Base-by-base conservation (phyloP, 2,797 vertebrate genomes). In the Garrulus glandarius region DNA sequence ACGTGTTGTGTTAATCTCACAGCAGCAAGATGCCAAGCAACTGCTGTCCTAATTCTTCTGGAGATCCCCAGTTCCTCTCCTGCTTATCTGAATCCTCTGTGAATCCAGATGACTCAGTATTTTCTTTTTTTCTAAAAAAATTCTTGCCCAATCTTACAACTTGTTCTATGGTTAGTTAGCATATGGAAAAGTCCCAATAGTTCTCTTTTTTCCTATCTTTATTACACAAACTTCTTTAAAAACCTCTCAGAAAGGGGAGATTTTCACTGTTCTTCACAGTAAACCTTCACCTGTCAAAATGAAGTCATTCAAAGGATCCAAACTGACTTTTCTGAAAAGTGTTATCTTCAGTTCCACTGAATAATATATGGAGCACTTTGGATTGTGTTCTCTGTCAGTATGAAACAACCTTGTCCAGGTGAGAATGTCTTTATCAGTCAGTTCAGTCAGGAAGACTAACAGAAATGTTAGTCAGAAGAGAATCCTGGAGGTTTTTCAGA, bases 1-100 rank as follows among this genome's bases (percentile, higher is more conserved):
- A 36, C 0, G 0, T 23, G 8, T 14, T 46, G 6, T 50, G 20
- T 68, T 82, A 64, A 44, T 44, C 43, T 56, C 4, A 1, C 6
- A 39, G 41, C 10, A 87, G 37, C 41, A 69, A 52, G 22, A 36
- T 9, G 4, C 9, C 26, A 41, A 75, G 15, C 12, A 84, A 36
- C 10, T 20, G 19, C 29, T 86, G 10, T 44, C 21, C 32, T 47
- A 49, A 18, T 23, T 59, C n/a, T 56, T 21, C 47, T 46, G 22
- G 47, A 53, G 16, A 30, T 32, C 26, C 15, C 5, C 39, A 41
- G 24, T 8, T 72, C 12, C 9, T 75, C 13, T 75, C 4, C 39
- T 84, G 24, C 18, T 80, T 63, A 9, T n/a, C 27, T 53, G 37
- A 61, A 43, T 37, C 16, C 9, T 49, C 15, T 19, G 7, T 3